phyloP scores from a whole-genome alignment of 2,797 vertebrate species.

The Myotis daubentonii region DNA sequence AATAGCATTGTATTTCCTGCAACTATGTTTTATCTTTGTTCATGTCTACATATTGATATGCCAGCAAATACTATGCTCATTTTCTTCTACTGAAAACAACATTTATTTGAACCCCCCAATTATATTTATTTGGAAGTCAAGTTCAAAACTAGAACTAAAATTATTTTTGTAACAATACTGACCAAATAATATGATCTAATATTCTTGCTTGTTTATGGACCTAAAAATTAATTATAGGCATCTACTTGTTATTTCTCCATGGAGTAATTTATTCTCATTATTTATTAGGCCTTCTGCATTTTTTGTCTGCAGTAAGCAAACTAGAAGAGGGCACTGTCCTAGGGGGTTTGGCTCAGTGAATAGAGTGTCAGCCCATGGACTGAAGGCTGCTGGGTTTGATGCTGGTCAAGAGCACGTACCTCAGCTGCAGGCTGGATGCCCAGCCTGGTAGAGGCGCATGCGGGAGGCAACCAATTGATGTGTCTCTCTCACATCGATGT shows the following conservation, averaged over 20 bases:
- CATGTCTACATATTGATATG: constrained; percentile 12
- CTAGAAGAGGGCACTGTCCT: constrained; percentile 50
- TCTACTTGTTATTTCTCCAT: constrained; percentile 71
- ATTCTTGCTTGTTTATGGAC: constrained; percentile 13
- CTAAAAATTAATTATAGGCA: constrained; percentile 71
- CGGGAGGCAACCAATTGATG: no score
- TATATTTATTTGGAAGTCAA: constrained; percentile 27
- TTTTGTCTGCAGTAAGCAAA: constrained; percentile 78
- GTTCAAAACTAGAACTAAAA: constrained; percentile 57
- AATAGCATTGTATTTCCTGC: constrained; percentile 23
- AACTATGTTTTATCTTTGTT: constrained; percentile 16
- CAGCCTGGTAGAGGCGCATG: no score
- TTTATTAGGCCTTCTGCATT: constrained; percentile 79
- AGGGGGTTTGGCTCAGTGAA: no score
- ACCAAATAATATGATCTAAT: constrained; percentile 7
- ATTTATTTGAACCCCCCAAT: constrained; percentile 58
- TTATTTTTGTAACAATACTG: background rate
- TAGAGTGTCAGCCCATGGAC: no score
- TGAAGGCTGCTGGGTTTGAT: no score
- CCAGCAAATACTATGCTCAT: constrained; percentile 28
- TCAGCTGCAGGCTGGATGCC: no score
- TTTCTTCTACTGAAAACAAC: constrained; percentile 53
- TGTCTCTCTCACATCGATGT: no score
- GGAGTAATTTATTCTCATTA: constrained; percentile 82
- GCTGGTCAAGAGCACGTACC: no score